Conservation (phyloP, 2,888 invertebrate genomes). For the Machimus rusticus region DNA sequence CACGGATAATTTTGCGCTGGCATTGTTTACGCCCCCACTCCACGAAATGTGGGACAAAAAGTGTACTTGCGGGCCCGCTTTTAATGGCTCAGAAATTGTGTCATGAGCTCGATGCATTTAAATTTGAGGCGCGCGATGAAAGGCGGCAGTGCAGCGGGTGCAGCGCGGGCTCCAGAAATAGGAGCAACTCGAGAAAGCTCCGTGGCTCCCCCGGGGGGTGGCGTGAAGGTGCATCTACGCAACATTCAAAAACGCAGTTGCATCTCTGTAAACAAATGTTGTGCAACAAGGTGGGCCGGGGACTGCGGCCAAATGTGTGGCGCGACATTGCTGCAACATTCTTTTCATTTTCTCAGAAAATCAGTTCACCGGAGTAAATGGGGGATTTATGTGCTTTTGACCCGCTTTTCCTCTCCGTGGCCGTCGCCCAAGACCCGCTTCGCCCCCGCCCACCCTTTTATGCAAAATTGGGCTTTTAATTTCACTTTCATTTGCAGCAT, state of each 20-base stretch:
- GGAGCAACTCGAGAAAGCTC: not conserved
- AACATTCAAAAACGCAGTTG: not conserved
- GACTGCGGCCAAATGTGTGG: not conserved
- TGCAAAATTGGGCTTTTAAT: not conserved
- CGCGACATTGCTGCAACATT: constrained; percentile 3
- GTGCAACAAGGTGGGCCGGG: not conserved
- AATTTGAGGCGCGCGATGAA: not conserved
- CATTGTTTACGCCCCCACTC: not conserved
- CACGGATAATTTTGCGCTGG: not conserved
- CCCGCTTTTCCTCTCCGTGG: not conserved
- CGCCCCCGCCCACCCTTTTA: not conserved
- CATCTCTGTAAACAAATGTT: not conserved
- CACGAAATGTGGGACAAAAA: not conserved
- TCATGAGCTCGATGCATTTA: not conserved
- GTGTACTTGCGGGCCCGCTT: not conserved
- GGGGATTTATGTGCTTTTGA: not conserved
- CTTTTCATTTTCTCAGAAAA: not conserved
- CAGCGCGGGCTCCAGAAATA: not conserved
- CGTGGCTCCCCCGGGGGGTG: not conserved
- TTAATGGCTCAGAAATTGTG: not conserved
- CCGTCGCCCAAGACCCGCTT: not conserved
- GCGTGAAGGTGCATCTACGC: not conserved
- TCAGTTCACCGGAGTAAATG: not conserved
- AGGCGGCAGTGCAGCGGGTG: not conserved
- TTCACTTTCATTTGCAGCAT: constrained; percentile 23